Evolutionary conservation across 1,140 invertebrate species (phyloP), one percentile per base, ranked within the genome.

Genomic region (Acromyrmex charruanus): DNA sequence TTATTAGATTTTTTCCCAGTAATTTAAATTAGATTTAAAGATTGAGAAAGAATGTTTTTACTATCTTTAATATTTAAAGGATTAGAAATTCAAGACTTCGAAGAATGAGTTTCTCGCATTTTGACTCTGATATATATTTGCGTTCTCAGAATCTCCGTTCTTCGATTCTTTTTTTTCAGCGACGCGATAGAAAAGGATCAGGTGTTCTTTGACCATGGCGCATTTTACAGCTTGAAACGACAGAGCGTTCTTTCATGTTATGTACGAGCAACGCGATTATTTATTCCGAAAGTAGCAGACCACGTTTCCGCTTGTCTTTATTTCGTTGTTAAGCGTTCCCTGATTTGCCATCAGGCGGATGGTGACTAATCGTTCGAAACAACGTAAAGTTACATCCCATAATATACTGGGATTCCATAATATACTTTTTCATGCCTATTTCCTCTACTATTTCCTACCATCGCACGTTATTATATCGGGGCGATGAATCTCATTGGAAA

Each of bases 231-330:
- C 44, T 25, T 49, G 44, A 39, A 51, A 77, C 39, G 61, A 87
- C 89, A 89, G 88, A 87, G 87, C 89, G 51, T 35, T 87, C 87
- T 86, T 90, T 77, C 82, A 53, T 66, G 82, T 77, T 74, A 53
- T 66, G 82, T 39, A 53, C 59, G 66, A 25, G 28, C 69, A 85
- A 25, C 61, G 75, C 85, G 85, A 91, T 91, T 91, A 91, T 90
- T 91, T 91, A 92, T 92, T 92, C 91, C 21, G 84, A 65, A 92
- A 91, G 91, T 91, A 93, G 92, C 92, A 89, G 91, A 92, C 87
- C 92, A 93, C 90, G 66, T 93, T 93, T 90, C 92, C 91, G 89
- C 84, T 89, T 63, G 86, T 84, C 79, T 91, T 86, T 85, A 85
- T 85, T 79, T 79, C 74, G 59, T 68, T 61, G 71, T 39, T 74